phyloP scores from a whole-genome alignment of 2,797 vertebrate species.

The Alauda arvensis region DNA sequence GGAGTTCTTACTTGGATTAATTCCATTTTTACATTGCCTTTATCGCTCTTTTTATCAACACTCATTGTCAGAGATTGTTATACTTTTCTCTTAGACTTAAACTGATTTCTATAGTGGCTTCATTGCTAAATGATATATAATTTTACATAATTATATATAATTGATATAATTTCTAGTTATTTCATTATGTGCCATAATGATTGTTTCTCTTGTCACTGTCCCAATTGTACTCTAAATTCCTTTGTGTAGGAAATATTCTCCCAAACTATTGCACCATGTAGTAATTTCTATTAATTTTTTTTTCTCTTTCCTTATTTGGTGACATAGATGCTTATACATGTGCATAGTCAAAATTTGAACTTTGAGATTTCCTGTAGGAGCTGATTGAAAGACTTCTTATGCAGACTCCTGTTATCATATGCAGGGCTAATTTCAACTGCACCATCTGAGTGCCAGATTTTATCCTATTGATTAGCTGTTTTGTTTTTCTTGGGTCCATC shows the following conservation, averaged over 20 bases:
- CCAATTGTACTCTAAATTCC: background rate
- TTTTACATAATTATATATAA: background rate
- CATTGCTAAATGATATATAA: background rate
- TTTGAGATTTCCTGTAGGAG: background rate
- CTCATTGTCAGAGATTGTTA: background rate
- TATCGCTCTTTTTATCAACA: background rate
- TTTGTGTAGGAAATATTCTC: background rate
- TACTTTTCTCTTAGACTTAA: background rate
- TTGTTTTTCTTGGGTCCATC: slow-evolving; percentile 54
- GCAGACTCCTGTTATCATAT: background rate
- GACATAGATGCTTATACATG: background rate
- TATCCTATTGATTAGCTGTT: slow-evolving; percentile 37
- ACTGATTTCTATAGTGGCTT: background rate
- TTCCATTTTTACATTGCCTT: background rate
- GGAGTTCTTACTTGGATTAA: background rate
- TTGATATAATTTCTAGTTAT: background rate
- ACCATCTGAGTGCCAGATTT: background rate
- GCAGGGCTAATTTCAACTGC: background rate
- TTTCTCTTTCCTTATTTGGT: background rate
- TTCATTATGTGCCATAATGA: background rate
- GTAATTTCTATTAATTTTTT: background rate
- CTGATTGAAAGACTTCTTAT: background rate
- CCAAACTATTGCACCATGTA: background rate
- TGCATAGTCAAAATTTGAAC: background rate
- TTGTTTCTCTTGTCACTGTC: background rate